Base-by-base conservation (phyloP, 1,140 invertebrate species). In the Macrocentrus cingulum region DNA sequence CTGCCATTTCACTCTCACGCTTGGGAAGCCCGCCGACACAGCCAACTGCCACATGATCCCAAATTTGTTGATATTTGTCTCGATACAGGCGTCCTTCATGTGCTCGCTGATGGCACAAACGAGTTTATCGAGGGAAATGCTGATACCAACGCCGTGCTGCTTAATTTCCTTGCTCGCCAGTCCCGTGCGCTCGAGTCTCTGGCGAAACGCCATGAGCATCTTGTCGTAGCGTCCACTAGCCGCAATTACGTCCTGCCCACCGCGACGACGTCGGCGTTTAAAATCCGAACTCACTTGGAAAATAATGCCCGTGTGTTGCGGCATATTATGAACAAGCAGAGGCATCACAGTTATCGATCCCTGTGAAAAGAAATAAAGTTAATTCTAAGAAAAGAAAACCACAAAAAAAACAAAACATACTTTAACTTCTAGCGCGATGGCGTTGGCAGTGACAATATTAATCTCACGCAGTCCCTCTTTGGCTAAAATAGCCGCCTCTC, bases 401-500 rank as follows among this genome's bases (percentile, higher is more conserved):
- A 53, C 39, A 11, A 59, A 55, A 45, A 54, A 45, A 22, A 51
- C 25, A 51, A 18, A 13, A 1, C 39, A 69, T 79, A 93, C 88
- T 70, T 87, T 88, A 2, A 92, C 83, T 1, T 91, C 92, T 18
- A 94, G 79, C 19, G 82, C 79, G 65, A 86, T 83, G 8, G 88
- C 84, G 67, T 89, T 78, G 16, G 81, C 80, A 25, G 88, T 85
- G 1, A 94, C 84, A 2, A 77, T 79, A 67, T 94, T 87, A 37
- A 95, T 80, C 58, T 93, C 88, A 50, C 84, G 76, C 0, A 95
- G 63, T 0, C 85, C 91, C 65, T 87, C 81, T 44, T 87, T 88
- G 2, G 88, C 87, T 4, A 88, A 70, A 9, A 77, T 78, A 9
- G 84, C 82, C 15, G 85, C 84, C 67, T 89, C 85, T 2, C 84